Percentiles rank a stretch among this genome's conserved stretches.
Conservation (phyloP, 2,888 invertebrate species). For the Carcina quercana region DNA sequence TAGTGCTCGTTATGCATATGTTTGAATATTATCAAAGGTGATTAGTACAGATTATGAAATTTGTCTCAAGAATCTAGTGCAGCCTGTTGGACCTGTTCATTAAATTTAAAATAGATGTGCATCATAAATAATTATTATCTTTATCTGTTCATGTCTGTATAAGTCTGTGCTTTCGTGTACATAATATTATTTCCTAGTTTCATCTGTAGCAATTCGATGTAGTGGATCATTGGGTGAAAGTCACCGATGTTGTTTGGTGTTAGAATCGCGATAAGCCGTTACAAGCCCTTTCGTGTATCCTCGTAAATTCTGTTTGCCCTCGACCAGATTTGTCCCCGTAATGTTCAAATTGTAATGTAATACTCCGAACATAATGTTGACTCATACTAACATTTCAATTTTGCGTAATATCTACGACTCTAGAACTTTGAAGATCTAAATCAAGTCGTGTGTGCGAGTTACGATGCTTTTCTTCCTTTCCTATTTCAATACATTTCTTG, state of each 20-base stretch:
- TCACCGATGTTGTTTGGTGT: constrained; percentile 35
- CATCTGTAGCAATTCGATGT: constrained; percentile 6
- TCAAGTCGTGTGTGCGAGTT: constrained; percentile 10
- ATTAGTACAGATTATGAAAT: constrained; percentile 22
- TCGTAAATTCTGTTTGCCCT: constrained; percentile 50
- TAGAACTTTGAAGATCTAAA: constrained; percentile 17
- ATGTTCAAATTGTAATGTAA: constrained; percentile 53
- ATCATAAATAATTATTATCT: background rate
- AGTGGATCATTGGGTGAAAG: constrained; percentile 39
- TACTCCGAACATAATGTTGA: constrained; percentile 47
- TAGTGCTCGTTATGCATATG: constrained; percentile 28
- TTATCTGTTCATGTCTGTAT: background rate
- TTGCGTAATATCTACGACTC: constrained; percentile 39
- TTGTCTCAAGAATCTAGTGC: constrained; percentile 16
- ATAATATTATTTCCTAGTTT: background rate
- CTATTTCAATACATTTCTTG: constrained; percentile 23
- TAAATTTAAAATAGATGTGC: background rate
- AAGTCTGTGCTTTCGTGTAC: background rate
- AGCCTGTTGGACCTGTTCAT: constrained; percentile 12
- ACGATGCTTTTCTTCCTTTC: constrained; percentile 26
- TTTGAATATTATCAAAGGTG: constrained; percentile 25
- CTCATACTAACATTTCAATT: constrained; percentile 46
- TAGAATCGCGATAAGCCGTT: constrained; percentile 37
- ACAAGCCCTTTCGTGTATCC: constrained; percentile 47
- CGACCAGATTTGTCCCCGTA: constrained; percentile 44